Evolutionary conservation across 2,113 vertebrate species (phyloP).

Genomic region (Heterochromis multidens): DNA sequence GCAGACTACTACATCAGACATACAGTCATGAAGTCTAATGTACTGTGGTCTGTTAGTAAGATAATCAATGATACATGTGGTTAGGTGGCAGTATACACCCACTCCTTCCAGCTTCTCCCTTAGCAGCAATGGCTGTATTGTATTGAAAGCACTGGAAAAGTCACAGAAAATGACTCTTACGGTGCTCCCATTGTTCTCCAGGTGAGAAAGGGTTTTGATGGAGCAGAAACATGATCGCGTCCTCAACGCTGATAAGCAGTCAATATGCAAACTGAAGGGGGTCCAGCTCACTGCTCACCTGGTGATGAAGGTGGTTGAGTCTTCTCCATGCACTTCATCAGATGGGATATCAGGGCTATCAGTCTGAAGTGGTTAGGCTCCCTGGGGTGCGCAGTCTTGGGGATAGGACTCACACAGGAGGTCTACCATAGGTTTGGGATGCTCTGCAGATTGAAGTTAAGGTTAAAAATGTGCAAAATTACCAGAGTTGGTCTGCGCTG

Average conservation of each 20-base stretch:
- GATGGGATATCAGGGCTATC: too few relatives aligned
- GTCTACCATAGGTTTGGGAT: too few relatives aligned
- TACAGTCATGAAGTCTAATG: background rate
- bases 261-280: too few relatives aligned
- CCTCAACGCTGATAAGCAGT: background rate
- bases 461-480: background rate
- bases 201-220: background rate
- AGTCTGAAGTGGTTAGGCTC: too few relatives aligned
- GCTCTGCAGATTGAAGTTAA: background rate
- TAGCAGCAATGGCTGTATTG: background rate
- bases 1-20: background rate
- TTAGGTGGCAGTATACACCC: too few relatives aligned
- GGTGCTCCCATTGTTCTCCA: background rate
- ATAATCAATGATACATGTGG: background rate
- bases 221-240: background rate
- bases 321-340: too few relatives aligned
- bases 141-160: background rate
- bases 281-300: too few relatives aligned
- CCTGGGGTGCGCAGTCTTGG: too few relatives aligned
- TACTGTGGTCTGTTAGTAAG: background rate
- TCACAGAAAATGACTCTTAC: background rate
- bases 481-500: background rate
- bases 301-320: too few relatives aligned
- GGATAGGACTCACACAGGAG: too few relatives aligned
- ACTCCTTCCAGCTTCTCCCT: background rate